phyloP scores from a whole-genome alignment of 2,113 vertebrate species.

The Varanus salvator region DNA sequence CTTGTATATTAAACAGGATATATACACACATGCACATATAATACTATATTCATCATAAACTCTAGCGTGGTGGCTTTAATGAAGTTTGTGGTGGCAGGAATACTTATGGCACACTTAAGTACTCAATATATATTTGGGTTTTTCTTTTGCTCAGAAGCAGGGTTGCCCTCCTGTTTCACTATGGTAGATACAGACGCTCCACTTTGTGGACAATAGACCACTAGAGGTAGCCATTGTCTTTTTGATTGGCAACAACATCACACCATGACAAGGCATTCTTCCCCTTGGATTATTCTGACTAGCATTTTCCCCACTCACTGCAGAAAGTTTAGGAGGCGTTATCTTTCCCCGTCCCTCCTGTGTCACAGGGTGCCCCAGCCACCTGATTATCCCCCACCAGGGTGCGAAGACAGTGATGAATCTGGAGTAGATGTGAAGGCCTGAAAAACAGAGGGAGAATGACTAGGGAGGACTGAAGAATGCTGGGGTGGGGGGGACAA shows the following conservation, averaged over 20 bases:
- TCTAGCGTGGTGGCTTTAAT: background rate
- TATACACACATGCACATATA: too few relatives aligned
- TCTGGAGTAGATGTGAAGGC: too few relatives aligned
- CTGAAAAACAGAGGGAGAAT: too few relatives aligned
- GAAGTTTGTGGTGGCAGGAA: background rate
- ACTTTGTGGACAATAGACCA: background rate
- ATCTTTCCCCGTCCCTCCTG: too few relatives aligned
- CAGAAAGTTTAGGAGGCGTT: too few relatives aligned
- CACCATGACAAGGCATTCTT: background rate
- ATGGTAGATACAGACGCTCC: background rate
- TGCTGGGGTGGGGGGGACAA: too few relatives aligned
- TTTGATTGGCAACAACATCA: background rate
- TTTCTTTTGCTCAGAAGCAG: background rate
- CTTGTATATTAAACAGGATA: background rate
- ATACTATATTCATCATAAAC: background rate
- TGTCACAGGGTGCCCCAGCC: too few relatives aligned
- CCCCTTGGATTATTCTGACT: background rate
- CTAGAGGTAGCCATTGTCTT: background rate
- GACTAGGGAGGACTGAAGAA: too few relatives aligned
- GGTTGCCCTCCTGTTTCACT: background rate
- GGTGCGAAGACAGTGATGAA: too few relatives aligned
- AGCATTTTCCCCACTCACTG: too few relatives aligned
- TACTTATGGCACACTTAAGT: background rate
- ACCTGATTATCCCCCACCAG: too few relatives aligned
- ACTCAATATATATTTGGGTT: background rate